These are phyloP conservation scores for Perizoma flavofasciatum DNA, from an alignment of 2,888 invertebrate genomes.

Conservation along the genomic window DNA sequence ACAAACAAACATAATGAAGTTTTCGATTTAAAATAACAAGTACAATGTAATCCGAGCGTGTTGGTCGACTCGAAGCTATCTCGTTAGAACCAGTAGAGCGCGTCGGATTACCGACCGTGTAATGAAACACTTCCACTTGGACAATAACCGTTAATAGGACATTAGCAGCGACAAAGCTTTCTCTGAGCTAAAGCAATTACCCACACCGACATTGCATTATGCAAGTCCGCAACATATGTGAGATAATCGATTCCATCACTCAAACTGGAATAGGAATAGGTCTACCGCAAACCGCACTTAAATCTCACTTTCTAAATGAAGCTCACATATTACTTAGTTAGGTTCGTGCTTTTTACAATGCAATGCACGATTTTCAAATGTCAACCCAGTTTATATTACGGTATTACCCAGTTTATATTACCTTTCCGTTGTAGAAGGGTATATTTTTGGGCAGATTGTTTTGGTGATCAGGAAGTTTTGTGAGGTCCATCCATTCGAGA, in stretches of 20 bases:
- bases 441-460: conserved; percentile 25
- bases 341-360: background rate
- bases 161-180: conserved; percentile 69
- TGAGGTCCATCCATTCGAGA: conserved; percentile 9
- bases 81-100: conserved; percentile 73
- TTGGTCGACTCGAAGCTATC: conserved; percentile 64
- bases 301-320: conserved; percentile 54
- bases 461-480: conserved; percentile 14
- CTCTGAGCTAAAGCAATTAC: conserved; percentile 60
- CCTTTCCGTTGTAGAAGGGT: conserved; percentile 17
- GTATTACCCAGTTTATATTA: too few relatives aligned
- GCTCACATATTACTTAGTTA: conserved; percentile 45
- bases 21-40: conserved; percentile 49
- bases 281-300: conserved; percentile 48
- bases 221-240: conserved; percentile 38
- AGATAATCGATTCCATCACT: conserved; percentile 30
- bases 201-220: conserved; percentile 32
- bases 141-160: conserved; percentile 75
- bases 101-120: conserved; percentile 69
- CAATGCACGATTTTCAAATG: conserved; percentile 51
- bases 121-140: conserved; percentile 79
- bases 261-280: conserved; percentile 38
- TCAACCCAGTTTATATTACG: conserved; percentile 47
- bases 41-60: conserved; percentile 51
- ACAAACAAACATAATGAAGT: conserved; percentile 32